Evolutionary conservation across 1,140 invertebrate species (phyloP).

Genomic region (Agrypnia vestita): DNA sequence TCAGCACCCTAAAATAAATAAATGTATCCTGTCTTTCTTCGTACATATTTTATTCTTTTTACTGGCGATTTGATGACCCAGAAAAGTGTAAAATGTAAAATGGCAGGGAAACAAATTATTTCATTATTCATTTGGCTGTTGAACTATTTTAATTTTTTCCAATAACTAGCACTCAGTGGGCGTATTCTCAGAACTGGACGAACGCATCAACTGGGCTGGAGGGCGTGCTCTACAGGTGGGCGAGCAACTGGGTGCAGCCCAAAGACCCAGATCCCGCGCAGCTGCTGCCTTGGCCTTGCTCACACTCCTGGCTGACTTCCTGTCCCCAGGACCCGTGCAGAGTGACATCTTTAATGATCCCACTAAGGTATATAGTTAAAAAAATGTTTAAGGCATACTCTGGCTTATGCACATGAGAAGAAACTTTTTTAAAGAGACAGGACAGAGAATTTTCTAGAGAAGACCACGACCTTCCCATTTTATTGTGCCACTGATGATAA

Average conservation of each 20-base stretch:
- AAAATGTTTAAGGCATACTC: too few relatives aligned
- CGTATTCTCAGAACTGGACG: constrained; percentile 94
- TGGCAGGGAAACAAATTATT: too few relatives aligned
- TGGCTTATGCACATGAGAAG: too few relatives aligned
- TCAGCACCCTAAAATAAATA: too few relatives aligned
- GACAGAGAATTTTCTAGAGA: too few relatives aligned
- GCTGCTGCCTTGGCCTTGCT: constrained; percentile 96
- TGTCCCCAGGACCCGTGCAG: constrained; percentile 88
- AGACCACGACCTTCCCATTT: too few relatives aligned
- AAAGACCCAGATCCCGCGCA: constrained; percentile 93
- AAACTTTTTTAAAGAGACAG: too few relatives aligned
- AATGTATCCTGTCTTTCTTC: too few relatives aligned
- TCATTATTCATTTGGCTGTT: too few relatives aligned
- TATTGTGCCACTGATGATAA: constrained; percentile 25
- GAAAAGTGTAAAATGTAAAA: too few relatives aligned
- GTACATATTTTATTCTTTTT: too few relatives aligned
- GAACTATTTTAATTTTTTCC: neutral
- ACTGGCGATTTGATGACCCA: too few relatives aligned
- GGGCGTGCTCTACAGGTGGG: constrained; percentile 98
- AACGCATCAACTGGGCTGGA: constrained; percentile 96
- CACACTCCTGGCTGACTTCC: constrained; percentile 94
- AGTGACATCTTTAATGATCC: constrained; percentile 93
- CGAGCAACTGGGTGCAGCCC: constrained; percentile 97
- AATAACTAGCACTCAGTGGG: constrained; percentile 81
- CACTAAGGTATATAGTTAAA: constrained; percentile 83